Base-by-base conservation (phyloP, 1,140 invertebrate genomes). In the Ooceraea biroi region DNA sequence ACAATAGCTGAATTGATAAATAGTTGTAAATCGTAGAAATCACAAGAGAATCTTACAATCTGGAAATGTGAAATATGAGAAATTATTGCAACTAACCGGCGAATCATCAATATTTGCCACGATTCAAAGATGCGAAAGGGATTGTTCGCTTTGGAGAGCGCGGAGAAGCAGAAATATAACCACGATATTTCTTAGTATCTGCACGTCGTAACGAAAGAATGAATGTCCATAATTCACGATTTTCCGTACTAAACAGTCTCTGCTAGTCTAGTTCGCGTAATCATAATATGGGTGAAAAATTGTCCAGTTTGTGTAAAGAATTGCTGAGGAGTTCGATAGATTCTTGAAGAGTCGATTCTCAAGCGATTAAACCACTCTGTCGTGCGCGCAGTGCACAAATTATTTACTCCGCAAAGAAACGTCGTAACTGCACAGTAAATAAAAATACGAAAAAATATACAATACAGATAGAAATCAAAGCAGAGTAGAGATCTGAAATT, bases 161-260 rank as follows among this genome's bases (percentile, higher is more conserved):
- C 11, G 25, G 44, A 76, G 22, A 36, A 48, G 27, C 50, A 65
- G 57, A 76, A 36, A 76, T 76, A 76, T 76, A 63, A 65, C 12
- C n/a, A 25, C 44, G 58, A 65, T 76, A 65, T 65, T 25, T 65
- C 44, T 63, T 25, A 27, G 41, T 30, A 76, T 48, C 44, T 12
- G 44, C 69, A n/a, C 58, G 22, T 50, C 44, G 7, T 14, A 48
- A 36, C n/a, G 44, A 44, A 76, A 76, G 27, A 76, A 76, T 76
- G 65, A 76, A 25, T 25, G 73, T 17, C n/a, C 25, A 50, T 76
- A 65, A 65, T 76, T 76, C 44, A 76, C 27, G 14, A 12, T 19
- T 25, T 14, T 50, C n/a, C 58, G 8, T 58, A 36, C 41, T 44
- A 36, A 44, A 65, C 25, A 11, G 3, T 76, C 57, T 25, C 36